Conservation (phyloP, 2,888 invertebrate species). For the Platypus cylindrus region DNA sequence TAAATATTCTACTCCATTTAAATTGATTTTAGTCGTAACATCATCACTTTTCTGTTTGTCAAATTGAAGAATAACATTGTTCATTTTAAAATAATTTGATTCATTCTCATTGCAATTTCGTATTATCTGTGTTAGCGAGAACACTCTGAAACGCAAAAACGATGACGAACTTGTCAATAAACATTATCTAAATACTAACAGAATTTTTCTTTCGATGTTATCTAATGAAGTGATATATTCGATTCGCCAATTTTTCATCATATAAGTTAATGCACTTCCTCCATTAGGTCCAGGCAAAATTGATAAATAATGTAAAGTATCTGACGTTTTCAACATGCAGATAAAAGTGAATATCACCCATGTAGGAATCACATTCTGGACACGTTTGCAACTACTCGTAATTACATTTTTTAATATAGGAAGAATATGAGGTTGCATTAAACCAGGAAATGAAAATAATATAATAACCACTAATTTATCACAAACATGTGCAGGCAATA, state of each 20-base stretch:
- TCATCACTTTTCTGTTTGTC: slow-evolving; percentile 2
- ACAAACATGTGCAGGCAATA: slow-evolving; percentile 8
- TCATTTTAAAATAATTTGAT: slow-evolving; percentile 6
- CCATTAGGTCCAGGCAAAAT: slow-evolving; percentile 22
- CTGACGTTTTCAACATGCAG: slow-evolving; percentile 18
- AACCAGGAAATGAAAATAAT: slow-evolving; percentile 18
- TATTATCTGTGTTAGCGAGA: slow-evolving; percentile 6
- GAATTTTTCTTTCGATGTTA: slow-evolving; percentile 17
- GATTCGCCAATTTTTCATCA: slow-evolving; percentile 18
- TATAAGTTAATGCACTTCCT: slow-evolving; percentile 19
- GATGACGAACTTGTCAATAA: background rate
- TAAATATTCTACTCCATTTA: slow-evolving; percentile 16
- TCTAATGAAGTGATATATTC: slow-evolving; percentile 12
- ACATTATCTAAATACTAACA: slow-evolving; percentile 16
- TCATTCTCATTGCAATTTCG: slow-evolving; percentile 7
- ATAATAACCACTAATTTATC: slow-evolving; percentile 17
- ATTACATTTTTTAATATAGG: slow-evolving; percentile 18
- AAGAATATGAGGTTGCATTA: slow-evolving; percentile 18
- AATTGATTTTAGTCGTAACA: slow-evolving; percentile 2
- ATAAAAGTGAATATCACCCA: slow-evolving; percentile 21
- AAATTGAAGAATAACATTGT: slow-evolving; percentile 5
- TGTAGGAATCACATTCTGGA: slow-evolving; percentile 8
- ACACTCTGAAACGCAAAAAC: slow-evolving; percentile 3
- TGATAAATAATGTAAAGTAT: slow-evolving; percentile 18
- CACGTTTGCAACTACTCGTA: slow-evolving; percentile 14